A percentile compares a stretch with the other conserved stretches of the same genome.
Evolutionary conservation across 1,140 invertebrate genomes (phyloP).

Genomic region (Drosophila ananassae): DNA sequence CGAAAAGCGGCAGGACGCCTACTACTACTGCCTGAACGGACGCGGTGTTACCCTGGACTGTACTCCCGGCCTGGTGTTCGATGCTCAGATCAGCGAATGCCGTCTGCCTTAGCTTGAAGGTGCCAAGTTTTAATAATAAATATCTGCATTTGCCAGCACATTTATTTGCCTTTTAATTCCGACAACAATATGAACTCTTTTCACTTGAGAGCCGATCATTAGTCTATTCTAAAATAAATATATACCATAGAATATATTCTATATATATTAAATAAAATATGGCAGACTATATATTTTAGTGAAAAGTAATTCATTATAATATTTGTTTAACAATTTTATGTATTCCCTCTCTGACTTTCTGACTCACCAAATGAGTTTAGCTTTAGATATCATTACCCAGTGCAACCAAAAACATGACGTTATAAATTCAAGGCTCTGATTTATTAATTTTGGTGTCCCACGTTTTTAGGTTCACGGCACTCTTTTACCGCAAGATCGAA

Average conservation of each 20-base stretch:
- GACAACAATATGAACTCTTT: neutral
- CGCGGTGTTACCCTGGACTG: conserved; percentile 67
- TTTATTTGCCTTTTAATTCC: neutral
- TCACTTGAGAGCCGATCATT: no score
- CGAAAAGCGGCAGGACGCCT: conserved; percentile 54
- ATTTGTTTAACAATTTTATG: no score
- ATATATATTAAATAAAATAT: no score
- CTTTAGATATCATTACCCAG: no score
- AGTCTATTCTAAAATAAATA: no score
- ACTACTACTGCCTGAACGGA: conserved; percentile 73
- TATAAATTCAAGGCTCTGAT: neutral
- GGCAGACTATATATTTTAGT: no score
- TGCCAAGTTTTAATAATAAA: conserved; percentile 25
- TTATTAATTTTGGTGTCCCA: conserved; percentile 6
- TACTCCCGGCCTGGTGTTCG: conserved; percentile 72
- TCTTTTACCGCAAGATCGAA: conserved; percentile 58
- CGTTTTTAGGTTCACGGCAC: conserved; percentile 56
- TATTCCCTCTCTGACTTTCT: no score
- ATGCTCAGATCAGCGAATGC: conserved; percentile 54
- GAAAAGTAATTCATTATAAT: no score
- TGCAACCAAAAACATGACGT: no score
- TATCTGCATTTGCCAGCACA: neutral
- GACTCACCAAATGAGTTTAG: no score
- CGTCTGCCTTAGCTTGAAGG: conserved; percentile 35
- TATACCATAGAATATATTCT: no score